Evolutionary conservation across 2,113 vertebrate genomes (phyloP), one percentile per base, ranked within the genome.

Genomic region (Anhinga anhinga): DNA sequence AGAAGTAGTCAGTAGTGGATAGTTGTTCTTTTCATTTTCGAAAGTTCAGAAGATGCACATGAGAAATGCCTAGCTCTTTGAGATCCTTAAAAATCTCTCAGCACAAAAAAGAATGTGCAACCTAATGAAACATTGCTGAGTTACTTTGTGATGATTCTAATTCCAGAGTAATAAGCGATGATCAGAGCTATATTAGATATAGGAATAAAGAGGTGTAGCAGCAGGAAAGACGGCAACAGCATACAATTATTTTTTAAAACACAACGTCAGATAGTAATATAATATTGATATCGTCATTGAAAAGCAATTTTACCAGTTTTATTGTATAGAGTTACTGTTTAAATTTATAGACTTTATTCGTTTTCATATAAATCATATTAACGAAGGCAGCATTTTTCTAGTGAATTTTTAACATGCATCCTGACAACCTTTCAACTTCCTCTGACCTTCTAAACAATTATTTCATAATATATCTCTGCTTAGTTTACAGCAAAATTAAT

Each of bases 381-480:
- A 97, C 20, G 8, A 97, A 97, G 45, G 59, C 79, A 95, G 53
- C 53, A 73, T 85, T 96, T 95, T 95, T 87, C 62, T 88, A 94
- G 77, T 93, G 67, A 92, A 95, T 94, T 97, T 96, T 90, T 95
- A 95, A 77, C 34, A 82, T 81, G 17, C 45, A 94, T 84, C 71
- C 87, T 96, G 73, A 93, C 69, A 96, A 95, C 29, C 91, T 93
- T 95, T 93, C 79, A 91, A 89, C 81, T 97, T 96, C n/a, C 19
- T 96, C 47, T 96, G 86, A 93, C 86, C 55, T 97, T 95, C 89
- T n/a, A 77, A 97, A 97, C 69, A 95, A 94, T 83, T 93, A 13
- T 90, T 92, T 66, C 82, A 86, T 74, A 95, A 81, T 81, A 27
- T 66, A 82, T 50, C 6, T 91, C 36, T 86, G 32, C 53, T 95